A percentile compares a stretch with the other conserved stretches of the same genome.
phyloP scores from a whole-genome alignment of 2,888 invertebrate species.

The Cephalotes varians region DNA sequence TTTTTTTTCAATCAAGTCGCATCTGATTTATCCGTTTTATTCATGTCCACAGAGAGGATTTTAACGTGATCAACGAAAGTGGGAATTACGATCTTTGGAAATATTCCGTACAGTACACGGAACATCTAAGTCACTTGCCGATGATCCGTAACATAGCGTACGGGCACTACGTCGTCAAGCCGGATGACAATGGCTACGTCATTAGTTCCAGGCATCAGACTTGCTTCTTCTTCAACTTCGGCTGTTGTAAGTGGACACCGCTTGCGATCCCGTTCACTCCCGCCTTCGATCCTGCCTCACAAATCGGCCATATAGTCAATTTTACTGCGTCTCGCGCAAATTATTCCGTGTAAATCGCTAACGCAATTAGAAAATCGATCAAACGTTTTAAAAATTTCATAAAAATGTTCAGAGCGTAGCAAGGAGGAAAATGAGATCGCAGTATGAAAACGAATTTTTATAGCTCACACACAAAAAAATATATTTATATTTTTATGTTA shows the following conservation, averaged over 20 bases:
- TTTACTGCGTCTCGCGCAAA: not conserved
- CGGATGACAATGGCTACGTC: conserved; percentile 86
- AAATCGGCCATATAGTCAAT: not conserved
- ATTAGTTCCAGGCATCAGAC: conserved; percentile 89
- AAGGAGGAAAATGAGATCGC: not conserved
- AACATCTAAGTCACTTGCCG: conserved; percentile 89
- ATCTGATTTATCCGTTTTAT: not conserved
- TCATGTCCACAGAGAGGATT: conserved; percentile 87
- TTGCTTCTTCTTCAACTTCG: conserved; percentile 86
- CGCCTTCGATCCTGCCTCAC: too few species aligned
- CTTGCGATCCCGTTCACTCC: not conserved
- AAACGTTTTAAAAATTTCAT: not conserved
- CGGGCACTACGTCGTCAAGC: conserved; percentile 88
- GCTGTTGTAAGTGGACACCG: conserved; percentile 88
- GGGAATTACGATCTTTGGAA: conserved; percentile 91
- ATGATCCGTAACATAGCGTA: conserved; percentile 87
- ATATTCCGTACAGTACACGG: conserved; percentile 89
- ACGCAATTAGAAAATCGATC: too few species aligned
- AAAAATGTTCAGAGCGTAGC: not conserved
- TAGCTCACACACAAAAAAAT: not conserved
- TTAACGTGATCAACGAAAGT: conserved; percentile 88
- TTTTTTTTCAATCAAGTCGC: not conserved
- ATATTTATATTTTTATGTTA: not conserved
- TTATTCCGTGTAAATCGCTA: not conserved
- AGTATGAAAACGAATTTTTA: not conserved